These are phyloP conservation scores for Dufourea novaeangliae DNA, from an alignment of 1,140 invertebrate genomes.

Conservation along the genomic window DNA sequence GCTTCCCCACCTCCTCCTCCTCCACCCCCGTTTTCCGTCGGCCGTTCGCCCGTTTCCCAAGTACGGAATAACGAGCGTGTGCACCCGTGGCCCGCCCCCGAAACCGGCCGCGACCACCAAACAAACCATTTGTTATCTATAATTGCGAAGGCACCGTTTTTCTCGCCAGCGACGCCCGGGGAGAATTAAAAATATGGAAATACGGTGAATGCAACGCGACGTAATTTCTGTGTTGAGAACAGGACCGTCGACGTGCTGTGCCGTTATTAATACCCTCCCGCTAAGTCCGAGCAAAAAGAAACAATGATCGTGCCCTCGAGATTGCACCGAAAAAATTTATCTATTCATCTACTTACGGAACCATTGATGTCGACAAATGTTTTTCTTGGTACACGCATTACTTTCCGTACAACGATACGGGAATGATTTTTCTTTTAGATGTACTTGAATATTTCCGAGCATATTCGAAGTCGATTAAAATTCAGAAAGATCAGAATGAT, in stretches of 20 bases:
- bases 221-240: conserved; percentile 35
- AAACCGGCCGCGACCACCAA: conserved; percentile 51
- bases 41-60: conserved; percentile 20
- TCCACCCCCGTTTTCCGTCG: conserved; percentile 10
- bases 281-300: neutral
- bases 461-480: too few relatives aligned
- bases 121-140: conserved; percentile 66
- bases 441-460: too few relatives aligned
- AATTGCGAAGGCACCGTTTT: conserved; percentile 64
- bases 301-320: neutral
- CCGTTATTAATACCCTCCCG: conserved; percentile 20
- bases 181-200: conserved; percentile 52
- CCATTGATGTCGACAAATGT: too few relatives aligned
- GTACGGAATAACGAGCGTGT: conserved; percentile 28
- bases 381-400: too few relatives aligned
- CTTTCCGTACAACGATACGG: too few relatives aligned
- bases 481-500: too few relatives aligned
- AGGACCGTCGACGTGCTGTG: conserved; percentile 6
- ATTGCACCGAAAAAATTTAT: neutral
- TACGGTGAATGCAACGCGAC: conserved; percentile 31
- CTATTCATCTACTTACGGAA: neutral
- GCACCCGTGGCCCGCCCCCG: neutral
- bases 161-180: conserved; percentile 44
- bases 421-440: too few relatives aligned
- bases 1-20: conserved; percentile 8